Evolutionary conservation across 2,797 vertebrate genomes (phyloP).

Genomic region (Artibeus lituratus): DNA sequence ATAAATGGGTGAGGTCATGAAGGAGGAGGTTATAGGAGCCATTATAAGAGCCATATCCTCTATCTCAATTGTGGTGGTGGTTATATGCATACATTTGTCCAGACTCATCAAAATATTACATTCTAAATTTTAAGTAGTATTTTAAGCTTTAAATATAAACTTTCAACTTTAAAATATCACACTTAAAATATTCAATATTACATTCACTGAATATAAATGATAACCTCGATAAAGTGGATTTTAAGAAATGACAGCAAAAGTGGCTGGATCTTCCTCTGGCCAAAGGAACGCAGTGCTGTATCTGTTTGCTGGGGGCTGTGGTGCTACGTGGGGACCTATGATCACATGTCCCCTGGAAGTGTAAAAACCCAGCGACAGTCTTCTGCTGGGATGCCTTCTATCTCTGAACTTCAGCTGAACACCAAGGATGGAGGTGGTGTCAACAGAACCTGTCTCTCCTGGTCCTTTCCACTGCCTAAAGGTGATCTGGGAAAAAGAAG

Average conservation of each 20-base stretch:
- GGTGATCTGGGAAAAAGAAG: constrained; percentile 91
- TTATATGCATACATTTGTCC: background rate
- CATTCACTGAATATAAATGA: background rate
- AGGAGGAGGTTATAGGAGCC: background rate
- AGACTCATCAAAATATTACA: background rate
- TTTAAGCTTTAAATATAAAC: no score
- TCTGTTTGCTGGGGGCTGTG: constrained; percentile 77
- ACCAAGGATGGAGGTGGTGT: constrained; percentile 86
- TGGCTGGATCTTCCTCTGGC: background rate
- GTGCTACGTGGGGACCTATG: constrained; percentile 91
- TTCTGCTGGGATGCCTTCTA: constrained; percentile 89
- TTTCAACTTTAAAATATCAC: background rate
- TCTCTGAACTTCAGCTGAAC: constrained; percentile 92
- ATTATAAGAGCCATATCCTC: background rate
- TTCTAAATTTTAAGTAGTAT: background rate
- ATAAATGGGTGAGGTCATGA: background rate
- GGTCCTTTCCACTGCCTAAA: constrained; percentile 92
- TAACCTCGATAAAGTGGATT: background rate
- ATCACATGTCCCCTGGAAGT: constrained; percentile 91
- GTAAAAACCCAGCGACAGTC: constrained; percentile 92
- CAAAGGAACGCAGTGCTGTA: fast-evolving
- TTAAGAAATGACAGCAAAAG: background rate
- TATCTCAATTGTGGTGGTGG: background rate
- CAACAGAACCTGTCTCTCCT: constrained; percentile 85
- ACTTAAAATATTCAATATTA: background rate